Percentiles rank a stretch among this genome's conserved stretches.
phyloP scores from a whole-genome alignment of 2,888 invertebrate genomes.

The Drosophila anceps region DNA sequence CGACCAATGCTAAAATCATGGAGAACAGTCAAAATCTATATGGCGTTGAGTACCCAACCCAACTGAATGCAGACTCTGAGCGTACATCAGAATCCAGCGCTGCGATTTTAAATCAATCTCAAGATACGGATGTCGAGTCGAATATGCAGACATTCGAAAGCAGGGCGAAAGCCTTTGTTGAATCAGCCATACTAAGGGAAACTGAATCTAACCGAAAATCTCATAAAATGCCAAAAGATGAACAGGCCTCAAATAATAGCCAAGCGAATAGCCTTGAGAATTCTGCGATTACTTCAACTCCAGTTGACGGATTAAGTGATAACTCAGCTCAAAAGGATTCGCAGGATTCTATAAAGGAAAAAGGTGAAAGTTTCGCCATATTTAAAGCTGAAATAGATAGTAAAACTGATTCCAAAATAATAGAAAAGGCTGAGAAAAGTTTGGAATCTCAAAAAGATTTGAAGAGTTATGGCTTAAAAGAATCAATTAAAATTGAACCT shows the following conservation, averaged over 20 bases:
- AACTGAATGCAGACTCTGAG: not conserved
- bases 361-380: not conserved
- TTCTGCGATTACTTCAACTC: not conserved
- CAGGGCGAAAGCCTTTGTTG: conserved; percentile 16
- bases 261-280: not conserved
- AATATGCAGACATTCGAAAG: not conserved
- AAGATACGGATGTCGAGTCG: not conserved
- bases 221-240: not conserved
- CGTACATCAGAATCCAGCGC: not conserved
- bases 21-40: not conserved
- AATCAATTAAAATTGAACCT: not conserved
- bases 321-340: not conserved
- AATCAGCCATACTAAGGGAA: too few relatives aligned
- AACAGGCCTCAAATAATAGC: not conserved
- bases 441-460: not conserved
- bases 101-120: not conserved
- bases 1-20: too few relatives aligned
- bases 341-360: not conserved
- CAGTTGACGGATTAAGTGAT: not conserved
- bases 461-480: not conserved
- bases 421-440: not conserved
- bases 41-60: not conserved
- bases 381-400: not conserved
- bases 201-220: not conserved
- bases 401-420: not conserved